Evolutionary conservation across 30 jellyfish, hydroid and myxozoan genomes (phyloP), one percentile per base, ranked within the genome.

Genomic region (Aurelia aurita complex sp. Pacific): DNA sequence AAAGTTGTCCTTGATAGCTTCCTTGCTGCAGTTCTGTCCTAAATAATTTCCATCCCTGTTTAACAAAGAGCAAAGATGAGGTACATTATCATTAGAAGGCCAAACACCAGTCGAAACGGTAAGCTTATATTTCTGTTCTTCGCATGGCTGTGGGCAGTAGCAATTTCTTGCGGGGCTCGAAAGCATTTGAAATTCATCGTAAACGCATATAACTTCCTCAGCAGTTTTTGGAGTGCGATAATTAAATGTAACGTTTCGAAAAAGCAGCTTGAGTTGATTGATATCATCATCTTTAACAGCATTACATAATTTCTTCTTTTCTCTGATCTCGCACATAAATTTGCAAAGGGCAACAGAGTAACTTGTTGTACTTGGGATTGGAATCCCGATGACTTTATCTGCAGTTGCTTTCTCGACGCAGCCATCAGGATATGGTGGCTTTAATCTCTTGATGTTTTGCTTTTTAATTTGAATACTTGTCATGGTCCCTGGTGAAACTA

Each of bases 71-170:
- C 57, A 46, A 46, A 46, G 6, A 46, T 46, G 14, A 46, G 12
- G 36, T 1, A 79, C 80, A 3, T n/a, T 12, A 63, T 63, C 53
- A 17, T 18, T 33, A 19, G 89, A 65, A 15, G 89, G 80, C 89
- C 89, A 79, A 65, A 43, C 32, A 81, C 51, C 51, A 23, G 38
- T 43, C 19, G 89, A 79, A 5, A 46, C 68, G 15, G 89, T 63
- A 4, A 67, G 23, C 35, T 29, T 65, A 74, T 57, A 79, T 70
- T 79, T 74, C 61, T 79, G 80, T 23, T 79, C 89, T 33, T 38
- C 3, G 18, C 89, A 79, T 16, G 89, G 89, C 10, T 62, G 89
- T 9, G 80, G 72, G 32, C 89, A 79, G 65, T 65, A 53, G 80
- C 89, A 79, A 1, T 19, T 19, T 6, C 50, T 29, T 19, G 54